Evolutionary conservation across 1,140 invertebrate genomes (phyloP), one percentile per base, ranked within the genome.

Genomic region (Drosophila sechellia): DNA sequence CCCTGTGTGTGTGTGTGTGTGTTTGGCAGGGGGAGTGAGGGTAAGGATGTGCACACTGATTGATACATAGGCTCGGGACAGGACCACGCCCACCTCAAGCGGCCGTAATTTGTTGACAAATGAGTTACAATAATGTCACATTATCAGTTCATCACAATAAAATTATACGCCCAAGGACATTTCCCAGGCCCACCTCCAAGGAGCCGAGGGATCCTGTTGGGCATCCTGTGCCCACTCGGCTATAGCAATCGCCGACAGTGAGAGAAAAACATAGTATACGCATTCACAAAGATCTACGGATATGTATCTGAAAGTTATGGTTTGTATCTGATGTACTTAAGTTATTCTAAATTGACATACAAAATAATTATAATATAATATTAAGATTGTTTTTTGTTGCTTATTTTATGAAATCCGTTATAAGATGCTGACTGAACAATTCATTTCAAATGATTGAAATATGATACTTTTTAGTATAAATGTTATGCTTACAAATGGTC

Each of bases 111-210:
- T 89, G 83, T 89, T 87, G 83, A 87, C 83, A 87, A 87, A 87
- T 87, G 83, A 83, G 84, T 81, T 77, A 77, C 83, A 89, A 89
- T 87, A 87, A 87, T 87, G 83, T 87, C 84, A 89, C 84, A 87
- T 87, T 87, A 87, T 87, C 84, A 89, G 84, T 87, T 89, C 84
- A 87, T 87, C 84, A 89, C 84, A 87, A 87, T 89, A 83, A 84
- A 89, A 87, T 87, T 87, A 87, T 72, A 85, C 78, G 81, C 72
- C 72, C 56, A 50, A 22, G 52, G 73, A 37, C 45, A 68, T 43
- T 57, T 39, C 31, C 49, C 27, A 39, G 20, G 59, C 11, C 49
- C 63, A 40, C 34, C 50, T 34, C 11, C 40, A 20, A 68, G 64
- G 27, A 31, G 25, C 37, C 48, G 4, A 22, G 55, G 27, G 27